These are phyloP conservation scores for Charadrius vociferus DNA, from an alignment of 2,113 vertebrate genomes.

Conservation along the genomic window DNA sequence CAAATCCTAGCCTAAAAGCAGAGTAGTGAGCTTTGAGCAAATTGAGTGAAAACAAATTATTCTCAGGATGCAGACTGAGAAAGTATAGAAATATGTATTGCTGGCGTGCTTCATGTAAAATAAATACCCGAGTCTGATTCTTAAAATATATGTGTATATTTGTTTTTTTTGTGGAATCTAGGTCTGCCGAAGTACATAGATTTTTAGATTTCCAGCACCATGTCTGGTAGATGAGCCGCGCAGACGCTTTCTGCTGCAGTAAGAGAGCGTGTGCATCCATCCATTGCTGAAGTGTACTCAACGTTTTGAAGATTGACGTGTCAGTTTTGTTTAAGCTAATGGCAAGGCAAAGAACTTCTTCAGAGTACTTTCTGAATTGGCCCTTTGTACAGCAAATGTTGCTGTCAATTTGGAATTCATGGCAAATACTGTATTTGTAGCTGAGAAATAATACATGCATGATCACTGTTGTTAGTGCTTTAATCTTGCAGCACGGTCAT, in stretches of 20 bases:
- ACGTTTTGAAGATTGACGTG: neutral
- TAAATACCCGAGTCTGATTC: neutral
- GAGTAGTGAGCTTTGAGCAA: neutral
- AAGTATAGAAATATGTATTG: rapidly evolving
- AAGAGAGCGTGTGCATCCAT: neutral
- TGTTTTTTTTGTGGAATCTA: neutral
- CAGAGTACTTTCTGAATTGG: neutral
- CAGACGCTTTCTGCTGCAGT: neutral
- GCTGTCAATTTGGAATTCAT: neutral
- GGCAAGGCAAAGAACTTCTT: neutral
- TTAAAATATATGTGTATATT: rapidly evolving
- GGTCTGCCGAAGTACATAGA: rapidly evolving
- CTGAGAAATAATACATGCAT: neutral
- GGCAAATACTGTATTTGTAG: neutral
- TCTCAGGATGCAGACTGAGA: neutral
- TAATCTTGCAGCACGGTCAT: neutral
- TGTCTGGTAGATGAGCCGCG: neutral
- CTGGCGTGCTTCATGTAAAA: neutral
- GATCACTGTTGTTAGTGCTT: neutral
- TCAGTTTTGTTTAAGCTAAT: neutral
- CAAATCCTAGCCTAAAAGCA: neutral
- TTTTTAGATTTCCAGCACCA: neutral
- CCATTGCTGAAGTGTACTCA: neutral
- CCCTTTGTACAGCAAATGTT: neutral
- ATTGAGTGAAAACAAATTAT: neutral